Conservation (phyloP, 1,140 invertebrate genomes). For the Venturia canescens region DNA sequence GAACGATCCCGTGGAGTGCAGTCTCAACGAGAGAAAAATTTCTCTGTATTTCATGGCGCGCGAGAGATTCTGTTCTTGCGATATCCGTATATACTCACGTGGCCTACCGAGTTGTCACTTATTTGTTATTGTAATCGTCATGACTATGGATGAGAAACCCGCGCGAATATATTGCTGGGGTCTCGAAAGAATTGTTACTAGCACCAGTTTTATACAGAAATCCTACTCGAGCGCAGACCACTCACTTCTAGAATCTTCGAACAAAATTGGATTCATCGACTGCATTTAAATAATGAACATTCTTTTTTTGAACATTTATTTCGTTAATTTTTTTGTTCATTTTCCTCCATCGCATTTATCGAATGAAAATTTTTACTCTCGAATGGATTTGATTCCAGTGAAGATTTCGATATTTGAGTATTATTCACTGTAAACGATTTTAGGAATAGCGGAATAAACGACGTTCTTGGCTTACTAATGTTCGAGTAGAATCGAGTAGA, state of each 20-base stretch:
- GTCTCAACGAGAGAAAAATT: not conserved
- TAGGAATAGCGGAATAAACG: no score
- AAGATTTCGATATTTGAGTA: no score
- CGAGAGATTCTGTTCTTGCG: constrained; percentile 59
- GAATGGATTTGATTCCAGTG: no score
- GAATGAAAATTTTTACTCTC: no score
- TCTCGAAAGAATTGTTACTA: not conserved
- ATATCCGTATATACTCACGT: constrained; percentile 59
- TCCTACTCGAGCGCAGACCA: constrained; percentile 2
- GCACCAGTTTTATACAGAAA: not conserved
- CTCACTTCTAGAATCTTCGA: not conserved
- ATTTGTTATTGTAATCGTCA: constrained; percentile 75
- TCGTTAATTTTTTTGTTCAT: no score
- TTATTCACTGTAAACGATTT: no score
- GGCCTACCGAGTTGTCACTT: constrained; percentile 56
- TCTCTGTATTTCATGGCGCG: constrained; percentile 21
- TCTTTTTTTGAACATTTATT: no score
- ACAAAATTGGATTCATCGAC: not conserved
- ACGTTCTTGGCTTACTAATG: no score
- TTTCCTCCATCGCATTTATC: no score
- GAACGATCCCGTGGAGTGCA: not conserved
- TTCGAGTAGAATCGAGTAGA: no score
- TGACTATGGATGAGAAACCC: constrained; percentile 72
- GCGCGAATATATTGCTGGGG: not conserved
- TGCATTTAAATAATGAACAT: not conserved